phyloP scores from a whole-genome alignment of 2,888 invertebrate genomes.

The Lathronympha strigana region DNA sequence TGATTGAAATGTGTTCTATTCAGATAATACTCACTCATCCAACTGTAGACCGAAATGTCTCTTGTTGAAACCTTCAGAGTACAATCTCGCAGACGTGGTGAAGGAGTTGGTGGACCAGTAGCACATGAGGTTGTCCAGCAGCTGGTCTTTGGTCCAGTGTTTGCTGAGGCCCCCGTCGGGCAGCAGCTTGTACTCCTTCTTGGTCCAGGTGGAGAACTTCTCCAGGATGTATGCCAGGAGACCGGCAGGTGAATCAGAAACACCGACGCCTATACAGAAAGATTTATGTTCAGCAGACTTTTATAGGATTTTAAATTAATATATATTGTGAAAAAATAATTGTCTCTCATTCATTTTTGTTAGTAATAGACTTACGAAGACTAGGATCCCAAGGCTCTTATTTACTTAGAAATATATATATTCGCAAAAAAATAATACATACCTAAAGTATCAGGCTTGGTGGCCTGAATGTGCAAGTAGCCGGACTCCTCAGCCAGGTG shows the following conservation, averaged over 20 bases:
- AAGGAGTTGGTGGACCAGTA: conserved; percentile 89
- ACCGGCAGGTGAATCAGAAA: conserved; percentile 91
- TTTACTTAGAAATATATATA: too few species aligned
- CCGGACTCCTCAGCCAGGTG: conserved; percentile 59
- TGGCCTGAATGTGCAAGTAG: conserved; percentile 90
- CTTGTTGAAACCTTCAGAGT: conserved; percentile 81
- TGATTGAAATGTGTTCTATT: background rate
- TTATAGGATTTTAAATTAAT: too few species aligned
- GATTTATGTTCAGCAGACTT: background rate
- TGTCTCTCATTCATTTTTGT: background rate
- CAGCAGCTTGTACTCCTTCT: conserved; percentile 50
- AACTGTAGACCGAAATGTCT: conserved; percentile 65
- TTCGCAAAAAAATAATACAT: conserved; percentile 44
- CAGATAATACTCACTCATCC: conserved; percentile 81
- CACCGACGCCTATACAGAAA: conserved; percentile 79
- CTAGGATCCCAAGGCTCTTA: background rate
- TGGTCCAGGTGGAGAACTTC: conserved; percentile 90
- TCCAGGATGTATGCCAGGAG: conserved; percentile 92
- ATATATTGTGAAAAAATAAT: background rate
- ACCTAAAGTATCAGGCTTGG: conserved; percentile 95
- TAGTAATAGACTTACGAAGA: too few species aligned
- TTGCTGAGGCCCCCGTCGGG: conserved; percentile 86
- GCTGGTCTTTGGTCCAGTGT: conserved; percentile 85
- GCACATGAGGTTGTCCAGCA: conserved; percentile 90
- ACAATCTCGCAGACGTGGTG: conserved; percentile 87